Conservation (phyloP, 2,113 vertebrate species). For the Cepphus grylle region DNA sequence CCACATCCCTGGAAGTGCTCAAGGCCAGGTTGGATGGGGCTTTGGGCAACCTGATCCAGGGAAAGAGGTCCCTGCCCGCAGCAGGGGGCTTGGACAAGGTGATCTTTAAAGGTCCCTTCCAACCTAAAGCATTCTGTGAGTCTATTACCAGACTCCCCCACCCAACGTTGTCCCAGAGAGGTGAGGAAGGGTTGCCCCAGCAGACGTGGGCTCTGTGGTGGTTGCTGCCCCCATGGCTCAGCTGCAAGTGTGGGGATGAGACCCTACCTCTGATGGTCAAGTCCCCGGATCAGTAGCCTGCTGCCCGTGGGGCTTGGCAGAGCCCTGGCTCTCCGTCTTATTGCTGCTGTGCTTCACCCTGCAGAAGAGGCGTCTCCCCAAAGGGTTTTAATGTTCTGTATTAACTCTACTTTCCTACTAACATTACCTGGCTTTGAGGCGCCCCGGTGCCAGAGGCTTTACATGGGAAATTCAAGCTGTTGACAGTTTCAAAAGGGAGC, state of each 20-base stretch:
- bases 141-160: background rate
- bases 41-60: background rate
- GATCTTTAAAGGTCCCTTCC: background rate
- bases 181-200: background rate
- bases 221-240: background rate
- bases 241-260: background rate
- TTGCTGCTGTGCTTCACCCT: background rate
- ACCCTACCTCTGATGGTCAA: background rate
- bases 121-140: background rate
- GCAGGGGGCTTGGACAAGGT: background rate
- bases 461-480: background rate
- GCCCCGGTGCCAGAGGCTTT: background rate
- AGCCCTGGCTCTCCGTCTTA: background rate
- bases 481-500: background rate
- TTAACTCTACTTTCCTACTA: background rate
- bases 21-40: rapidly evolving
- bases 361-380: background rate
- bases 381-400: background rate
- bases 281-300: background rate
- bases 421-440: background rate
- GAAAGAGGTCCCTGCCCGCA: background rate
- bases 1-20: background rate
- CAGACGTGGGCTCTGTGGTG: background rate
- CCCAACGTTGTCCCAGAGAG: background rate
- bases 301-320: background rate